Conservation (phyloP, 2,113 vertebrate species). For the Indri indri region DNA sequence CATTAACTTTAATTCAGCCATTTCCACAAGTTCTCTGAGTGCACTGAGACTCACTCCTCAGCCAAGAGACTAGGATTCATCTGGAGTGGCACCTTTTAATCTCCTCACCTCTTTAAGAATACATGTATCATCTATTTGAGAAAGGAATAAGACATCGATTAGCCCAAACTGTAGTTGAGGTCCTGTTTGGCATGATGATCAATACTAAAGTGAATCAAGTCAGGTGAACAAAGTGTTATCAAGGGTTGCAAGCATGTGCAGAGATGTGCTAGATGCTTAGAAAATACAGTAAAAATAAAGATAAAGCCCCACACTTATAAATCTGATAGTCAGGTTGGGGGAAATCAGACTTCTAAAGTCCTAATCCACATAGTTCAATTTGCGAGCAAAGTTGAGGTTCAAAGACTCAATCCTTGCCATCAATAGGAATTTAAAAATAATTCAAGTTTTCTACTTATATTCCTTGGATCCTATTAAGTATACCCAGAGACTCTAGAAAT, state of each 20-base stretch:
- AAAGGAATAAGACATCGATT: not conserved
- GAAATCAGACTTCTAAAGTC: not conserved
- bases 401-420: not conserved
- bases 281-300: conserved; percentile 1
- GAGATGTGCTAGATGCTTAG: not conserved
- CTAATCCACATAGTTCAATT: not conserved
- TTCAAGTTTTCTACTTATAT: not conserved
- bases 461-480: not conserved
- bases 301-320: not conserved
- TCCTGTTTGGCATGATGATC: conserved; percentile 14
- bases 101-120: not conserved
- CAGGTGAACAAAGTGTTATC: not conserved
- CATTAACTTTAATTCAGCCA: conserved; percentile 22
- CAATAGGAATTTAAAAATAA: conserved; percentile 8
- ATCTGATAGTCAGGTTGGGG: not conserved
- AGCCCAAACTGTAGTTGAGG: not conserved
- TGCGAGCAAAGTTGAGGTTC: not conserved
- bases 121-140: not conserved
- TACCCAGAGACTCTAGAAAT: not conserved
- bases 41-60: not conserved
- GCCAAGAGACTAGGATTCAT: not conserved
- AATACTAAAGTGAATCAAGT: conserved; percentile 11
- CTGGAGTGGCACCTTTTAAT: not conserved
- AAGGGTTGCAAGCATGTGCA: not conserved
- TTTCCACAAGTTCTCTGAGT: not conserved